Evolutionary conservation across 1,140 invertebrate species (phyloP), one percentile per base, ranked within the genome.

Genomic region (Trinorchestia longiramus): DNA sequence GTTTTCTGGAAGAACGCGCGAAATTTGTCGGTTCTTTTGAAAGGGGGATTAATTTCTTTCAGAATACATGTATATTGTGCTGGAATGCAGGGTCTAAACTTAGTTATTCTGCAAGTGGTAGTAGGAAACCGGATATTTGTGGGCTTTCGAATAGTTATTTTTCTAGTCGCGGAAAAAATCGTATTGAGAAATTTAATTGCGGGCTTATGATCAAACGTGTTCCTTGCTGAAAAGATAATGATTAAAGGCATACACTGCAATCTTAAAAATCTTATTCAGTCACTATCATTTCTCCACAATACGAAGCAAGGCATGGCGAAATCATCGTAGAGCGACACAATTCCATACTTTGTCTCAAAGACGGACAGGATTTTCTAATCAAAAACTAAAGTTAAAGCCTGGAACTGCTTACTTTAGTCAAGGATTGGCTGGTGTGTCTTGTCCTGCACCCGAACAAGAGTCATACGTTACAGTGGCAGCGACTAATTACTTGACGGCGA

Each of bases 401-500:
- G 43, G 92, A 94, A 45, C 44, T 94, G 92, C 92, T 94, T 94
- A 43, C 92, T 94, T 94, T 94, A 45, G 43, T 92, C 92, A 47
- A 11, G 92, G 92, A 94, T 45, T 47, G 92, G 43, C 3, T 40
- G 43, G 92, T 44, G 44, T 94, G 44, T 94, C 92, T 94, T 94
- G 92, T 94, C 92, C 92, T 45, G 43, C 43, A 45, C 92, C 44
- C 43, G 43, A 94, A 94, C 92, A 94, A 94, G 92, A 94, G 92
- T 94, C 92, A 94, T 94, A 94, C 40, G 92, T 94, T 94, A 94
- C 92, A 43, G 92, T 94, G 92, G 92, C 92, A 94, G 92, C 8
- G 92, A 94, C 92, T 94, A 94, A 94, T 94, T 94, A 94, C 92
- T 94, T 94, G 92, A 47, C 92, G 92, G 92, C 92, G 36, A 94